Conservation (phyloP, 1,140 invertebrate species). For the Teleogryllus occipitalis region DNA sequence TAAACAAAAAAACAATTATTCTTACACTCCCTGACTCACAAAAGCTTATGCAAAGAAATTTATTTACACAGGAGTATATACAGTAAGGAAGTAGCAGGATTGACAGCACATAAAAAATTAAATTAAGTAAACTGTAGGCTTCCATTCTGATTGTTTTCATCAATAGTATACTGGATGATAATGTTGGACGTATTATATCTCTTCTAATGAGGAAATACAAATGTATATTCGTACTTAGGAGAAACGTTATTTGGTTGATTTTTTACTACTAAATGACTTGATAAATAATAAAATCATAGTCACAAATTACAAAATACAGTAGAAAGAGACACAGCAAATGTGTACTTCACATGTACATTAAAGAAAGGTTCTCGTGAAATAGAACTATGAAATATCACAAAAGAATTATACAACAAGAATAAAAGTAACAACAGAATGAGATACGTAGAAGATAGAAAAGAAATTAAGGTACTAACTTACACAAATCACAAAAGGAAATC, state of each 20-base stretch:
- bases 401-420: background rate
- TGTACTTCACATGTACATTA: too few relatives aligned
- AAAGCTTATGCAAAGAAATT: background rate
- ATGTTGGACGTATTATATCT: background rate
- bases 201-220: background rate
- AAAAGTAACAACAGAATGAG: background rate
- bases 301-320: too few relatives aligned
- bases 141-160: background rate
- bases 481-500: background rate
- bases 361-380: background rate
- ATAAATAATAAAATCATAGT: background rate
- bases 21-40: background rate
- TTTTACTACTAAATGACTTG: background rate
- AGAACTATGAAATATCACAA: background rate
- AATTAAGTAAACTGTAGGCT: background rate
- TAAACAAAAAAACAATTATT: background rate
- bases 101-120: background rate
- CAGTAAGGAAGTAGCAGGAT: background rate
- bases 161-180: background rate
- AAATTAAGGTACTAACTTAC: background rate
- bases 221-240: background rate
- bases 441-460: background rate
- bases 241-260: background rate
- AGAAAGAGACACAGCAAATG: too few relatives aligned
- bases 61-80: conserved; percentile 1